These are phyloP conservation scores for Scotopteryx bipunctaria DNA, from an alignment of 2,888 invertebrate genomes.

Conservation along the genomic window DNA sequence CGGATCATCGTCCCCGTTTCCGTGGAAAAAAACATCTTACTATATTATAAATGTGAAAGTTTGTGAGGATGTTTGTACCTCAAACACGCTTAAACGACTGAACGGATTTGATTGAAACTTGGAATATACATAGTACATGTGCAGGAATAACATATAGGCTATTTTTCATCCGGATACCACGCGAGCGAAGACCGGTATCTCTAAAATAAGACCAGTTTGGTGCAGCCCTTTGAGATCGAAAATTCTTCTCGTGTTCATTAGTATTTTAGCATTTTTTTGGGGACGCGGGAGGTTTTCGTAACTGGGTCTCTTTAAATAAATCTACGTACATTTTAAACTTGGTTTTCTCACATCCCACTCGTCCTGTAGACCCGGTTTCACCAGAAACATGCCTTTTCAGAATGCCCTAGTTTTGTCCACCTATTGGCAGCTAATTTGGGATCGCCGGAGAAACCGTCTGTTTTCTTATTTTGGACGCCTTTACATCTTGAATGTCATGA, in stretches of 20 bases:
- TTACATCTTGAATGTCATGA: conserved; percentile 46
- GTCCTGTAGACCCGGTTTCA: conserved; percentile 35
- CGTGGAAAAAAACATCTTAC: conserved; percentile 32
- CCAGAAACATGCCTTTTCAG: conserved; percentile 38
- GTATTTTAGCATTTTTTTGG: conserved; percentile 18
- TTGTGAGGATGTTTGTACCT: too few relatives aligned
- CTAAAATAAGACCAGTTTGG: conserved; percentile 35
- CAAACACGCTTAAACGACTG: too few relatives aligned
- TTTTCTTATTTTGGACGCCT: conserved; percentile 43
- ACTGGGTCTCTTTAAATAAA: conserved; percentile 53
- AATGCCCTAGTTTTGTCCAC: conserved; percentile 48
- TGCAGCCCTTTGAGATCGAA: conserved; percentile 36
- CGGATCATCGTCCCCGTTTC: conserved; percentile 47
- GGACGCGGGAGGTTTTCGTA: conserved; percentile 36
- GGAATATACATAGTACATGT: too few relatives aligned
- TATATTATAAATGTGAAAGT: too few relatives aligned
- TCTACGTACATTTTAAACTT: conserved; percentile 52
- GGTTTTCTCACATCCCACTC: conserved; percentile 46
- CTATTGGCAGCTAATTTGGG: conserved; percentile 47
- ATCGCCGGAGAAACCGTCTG: conserved; percentile 39
- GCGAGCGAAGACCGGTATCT: too few relatives aligned
- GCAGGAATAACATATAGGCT: too few relatives aligned
- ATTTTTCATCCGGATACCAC: too few relatives aligned
- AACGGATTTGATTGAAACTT: too few relatives aligned
- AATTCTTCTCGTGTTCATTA: conserved; percentile 14